These are phyloP conservation scores for Scomberomorus guttatus DNA, from an alignment of 2,797 vertebrate species.

Conservation along the genomic window DNA sequence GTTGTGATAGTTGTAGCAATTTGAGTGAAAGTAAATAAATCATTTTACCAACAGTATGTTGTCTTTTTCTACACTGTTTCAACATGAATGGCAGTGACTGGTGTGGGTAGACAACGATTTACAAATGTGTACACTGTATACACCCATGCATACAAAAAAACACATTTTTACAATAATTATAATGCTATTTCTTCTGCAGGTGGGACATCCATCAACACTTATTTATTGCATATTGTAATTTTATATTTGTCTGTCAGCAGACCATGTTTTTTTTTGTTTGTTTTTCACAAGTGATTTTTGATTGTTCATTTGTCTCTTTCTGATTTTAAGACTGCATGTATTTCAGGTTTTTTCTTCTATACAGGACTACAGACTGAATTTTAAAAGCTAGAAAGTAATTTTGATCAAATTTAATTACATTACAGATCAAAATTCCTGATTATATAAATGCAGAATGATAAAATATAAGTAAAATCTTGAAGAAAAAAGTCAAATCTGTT, in stretches of 20 bases:
- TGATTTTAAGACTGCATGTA: background rate
- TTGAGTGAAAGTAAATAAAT: background rate
- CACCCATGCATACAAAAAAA: constrained; percentile 2
- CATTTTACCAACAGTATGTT: background rate
- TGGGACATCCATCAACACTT: background rate
- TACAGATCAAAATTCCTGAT: too few species aligned
- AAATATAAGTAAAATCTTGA: too few species aligned
- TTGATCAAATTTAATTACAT: too few species aligned
- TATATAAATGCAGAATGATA: too few species aligned
- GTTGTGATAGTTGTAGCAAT: background rate
- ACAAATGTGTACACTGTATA: background rate
- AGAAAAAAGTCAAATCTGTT: too few species aligned
- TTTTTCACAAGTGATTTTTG: background rate
- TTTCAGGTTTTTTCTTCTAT: background rate
- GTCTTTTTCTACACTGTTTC: background rate
- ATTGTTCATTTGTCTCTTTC: background rate
- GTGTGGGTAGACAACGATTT: background rate
- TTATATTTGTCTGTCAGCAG: background rate
- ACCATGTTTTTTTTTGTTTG: background rate
- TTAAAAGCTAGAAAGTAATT: too few species aligned
- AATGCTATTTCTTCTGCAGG: constrained; percentile 23
- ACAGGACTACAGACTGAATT: too few species aligned
- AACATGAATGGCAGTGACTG: constrained; percentile 27
- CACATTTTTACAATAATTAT: background rate
- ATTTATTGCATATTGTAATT: background rate